A percentile compares a stretch with the other conserved stretches of the same genome.
Conservation (phyloP, 2,113 vertebrate genomes). For the Triplophysa tibetana region DNA sequence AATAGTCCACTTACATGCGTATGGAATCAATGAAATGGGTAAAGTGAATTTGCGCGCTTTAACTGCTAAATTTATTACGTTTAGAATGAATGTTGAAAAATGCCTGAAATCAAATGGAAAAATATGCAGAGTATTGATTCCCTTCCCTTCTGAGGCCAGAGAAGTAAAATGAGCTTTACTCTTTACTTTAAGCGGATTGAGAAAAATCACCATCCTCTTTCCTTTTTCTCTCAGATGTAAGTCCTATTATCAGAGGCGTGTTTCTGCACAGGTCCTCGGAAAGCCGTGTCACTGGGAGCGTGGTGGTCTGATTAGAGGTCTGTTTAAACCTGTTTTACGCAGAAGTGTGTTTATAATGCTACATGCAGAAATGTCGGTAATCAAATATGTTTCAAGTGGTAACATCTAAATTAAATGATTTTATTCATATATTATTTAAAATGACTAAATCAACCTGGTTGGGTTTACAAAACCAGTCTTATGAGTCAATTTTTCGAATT, state of each 20-base stretch:
- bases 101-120: constrained; percentile 3
- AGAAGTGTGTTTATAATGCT: not conserved
- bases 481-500: no score
- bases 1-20: constrained; percentile 9
- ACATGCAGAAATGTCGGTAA: not conserved
- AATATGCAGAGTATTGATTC: constrained; percentile 48
- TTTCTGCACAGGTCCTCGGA: constrained; percentile 31
- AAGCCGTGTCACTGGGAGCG: constrained; percentile 33
- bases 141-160: constrained; percentile 45
- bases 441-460: no score
- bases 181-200: constrained; percentile 43
- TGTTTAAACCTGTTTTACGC: constrained; percentile 36
- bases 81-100: constrained; percentile 25
- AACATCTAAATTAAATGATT: no score
- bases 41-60: not conserved
- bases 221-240: constrained; percentile 26
- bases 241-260: constrained; percentile 41
- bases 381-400: no score
- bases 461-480: no score
- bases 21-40: constrained; percentile 19
- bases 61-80: constrained; percentile 27
- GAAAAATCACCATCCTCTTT: constrained; percentile 29
- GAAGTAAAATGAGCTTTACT: constrained; percentile 55
- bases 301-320: constrained; percentile 46
- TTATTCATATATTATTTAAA: no score